Evolutionary conservation across 2,888 invertebrate genomes (phyloP).

Genomic region (Calliscelio sp.): DNA sequence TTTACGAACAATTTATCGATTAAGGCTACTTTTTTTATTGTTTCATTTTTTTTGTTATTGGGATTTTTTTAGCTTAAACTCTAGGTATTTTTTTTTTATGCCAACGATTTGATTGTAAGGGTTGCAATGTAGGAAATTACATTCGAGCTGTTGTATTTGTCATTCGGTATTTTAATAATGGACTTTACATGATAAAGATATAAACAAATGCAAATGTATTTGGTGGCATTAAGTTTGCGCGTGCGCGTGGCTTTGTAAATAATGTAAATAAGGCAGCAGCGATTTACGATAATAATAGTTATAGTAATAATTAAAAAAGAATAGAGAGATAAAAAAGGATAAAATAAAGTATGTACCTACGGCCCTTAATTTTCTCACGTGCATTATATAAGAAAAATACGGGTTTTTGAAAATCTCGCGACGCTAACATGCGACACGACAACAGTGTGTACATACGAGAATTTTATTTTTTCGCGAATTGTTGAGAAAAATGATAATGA

Average conservation of each 20-base stretch:
- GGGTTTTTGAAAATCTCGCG: constrained; percentile 69
- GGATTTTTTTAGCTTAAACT: no score
- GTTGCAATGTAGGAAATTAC: no score
- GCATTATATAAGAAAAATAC: constrained; percentile 53
- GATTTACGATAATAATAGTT: constrained; percentile 47
- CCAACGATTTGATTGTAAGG: no score
- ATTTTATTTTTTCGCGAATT: constrained; percentile 62
- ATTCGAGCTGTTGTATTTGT: no score
- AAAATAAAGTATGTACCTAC: constrained; percentile 39
- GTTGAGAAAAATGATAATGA: constrained; percentile 18
- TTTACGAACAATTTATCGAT: no score
- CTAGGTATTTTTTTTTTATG: no score
- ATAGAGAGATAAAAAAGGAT: constrained; percentile 37
- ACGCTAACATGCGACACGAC: constrained; percentile 39
- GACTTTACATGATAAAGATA: no score
- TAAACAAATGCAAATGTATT: constrained; percentile 37
- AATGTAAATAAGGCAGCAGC: constrained; percentile 63
- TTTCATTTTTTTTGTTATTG: no score
- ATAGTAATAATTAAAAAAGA: no score
- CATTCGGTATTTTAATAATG: no score
- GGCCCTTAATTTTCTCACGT: constrained; percentile 53
- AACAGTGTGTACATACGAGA: constrained; percentile 51
- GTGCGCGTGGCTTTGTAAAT: constrained; percentile 59
- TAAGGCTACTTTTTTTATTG: no score
- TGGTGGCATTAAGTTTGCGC: constrained; percentile 57